These are phyloP conservation scores for Palythoa grandis DNA, from an alignment of 92 coral and sea anemone species.

Conservation along the genomic window DNA sequence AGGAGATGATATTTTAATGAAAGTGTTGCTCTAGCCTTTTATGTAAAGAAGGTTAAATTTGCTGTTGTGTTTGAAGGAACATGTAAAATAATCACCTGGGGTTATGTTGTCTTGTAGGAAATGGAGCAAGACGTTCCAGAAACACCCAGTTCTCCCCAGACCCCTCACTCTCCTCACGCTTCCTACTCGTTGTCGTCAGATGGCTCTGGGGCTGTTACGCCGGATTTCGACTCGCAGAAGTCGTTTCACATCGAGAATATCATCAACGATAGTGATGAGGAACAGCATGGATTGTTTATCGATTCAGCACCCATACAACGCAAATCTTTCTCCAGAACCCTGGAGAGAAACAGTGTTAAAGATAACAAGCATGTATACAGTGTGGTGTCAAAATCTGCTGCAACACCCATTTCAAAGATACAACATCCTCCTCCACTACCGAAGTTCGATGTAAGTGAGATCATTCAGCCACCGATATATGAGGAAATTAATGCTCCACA, in stretches of 20 bases:
- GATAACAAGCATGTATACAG: conserved; percentile 9
- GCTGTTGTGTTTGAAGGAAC: background rate
- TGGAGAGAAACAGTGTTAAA: conserved; percentile 6
- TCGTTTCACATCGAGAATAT: conserved; percentile 76
- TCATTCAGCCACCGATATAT: conserved; percentile 7
- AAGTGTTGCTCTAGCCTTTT: too few species aligned
- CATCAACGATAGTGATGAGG: conserved; percentile 61
- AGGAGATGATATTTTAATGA: too few species aligned
- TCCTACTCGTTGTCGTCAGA: conserved; percentile 56
- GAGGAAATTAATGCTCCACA: conserved; percentile 31
- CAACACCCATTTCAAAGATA: background rate
- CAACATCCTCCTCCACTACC: conserved; percentile 15
- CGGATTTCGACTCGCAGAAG: conserved; percentile 71
- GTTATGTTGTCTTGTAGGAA: conserved; percentile 12
- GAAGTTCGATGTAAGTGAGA: background rate
- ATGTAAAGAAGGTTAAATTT: too few species aligned
- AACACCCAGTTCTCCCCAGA: conserved; percentile 18
- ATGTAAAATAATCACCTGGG: background rate
- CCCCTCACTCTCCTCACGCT: conserved; percentile 81
- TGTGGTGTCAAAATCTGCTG: conserved; percentile 7
- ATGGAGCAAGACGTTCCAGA: conserved; percentile 6
- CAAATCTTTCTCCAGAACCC: conserved; percentile 54
- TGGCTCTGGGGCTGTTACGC: conserved; percentile 66
- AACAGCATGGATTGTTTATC: conserved; percentile 50
- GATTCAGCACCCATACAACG: conserved; percentile 66